Percentiles rank a stretch among this genome's conserved stretches.
phyloP scores from a whole-genome alignment of 2,113 vertebrate genomes.

The Vulpes ferrilata region DNA sequence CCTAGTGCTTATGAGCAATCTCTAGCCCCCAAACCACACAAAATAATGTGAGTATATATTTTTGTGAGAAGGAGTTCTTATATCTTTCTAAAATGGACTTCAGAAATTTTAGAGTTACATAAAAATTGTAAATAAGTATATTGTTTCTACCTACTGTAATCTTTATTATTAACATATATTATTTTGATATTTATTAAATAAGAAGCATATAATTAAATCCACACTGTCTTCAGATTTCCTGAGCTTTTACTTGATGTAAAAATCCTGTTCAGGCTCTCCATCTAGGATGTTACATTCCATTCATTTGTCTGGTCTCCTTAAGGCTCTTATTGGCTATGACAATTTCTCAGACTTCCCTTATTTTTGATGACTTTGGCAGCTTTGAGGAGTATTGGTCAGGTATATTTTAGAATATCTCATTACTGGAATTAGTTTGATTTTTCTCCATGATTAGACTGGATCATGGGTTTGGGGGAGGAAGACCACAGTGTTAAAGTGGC shows the following conservation, averaged over 20 bases:
- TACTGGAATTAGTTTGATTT: background rate
- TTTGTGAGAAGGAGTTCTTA: background rate
- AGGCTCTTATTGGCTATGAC: background rate
- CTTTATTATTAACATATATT: background rate
- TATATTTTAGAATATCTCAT: background rate
- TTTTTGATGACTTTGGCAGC: background rate
- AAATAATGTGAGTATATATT: background rate
- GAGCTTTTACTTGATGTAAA: background rate
- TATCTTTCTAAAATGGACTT: background rate
- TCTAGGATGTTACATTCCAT: background rate
- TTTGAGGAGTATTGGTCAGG: background rate
- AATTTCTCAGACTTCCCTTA: background rate
- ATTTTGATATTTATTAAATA: background rate
- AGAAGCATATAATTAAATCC: background rate
- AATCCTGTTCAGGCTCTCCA: background rate
- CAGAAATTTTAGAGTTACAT: background rate
- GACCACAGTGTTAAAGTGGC: background rate
- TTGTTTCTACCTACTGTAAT: background rate
- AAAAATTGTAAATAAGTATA: background rate
- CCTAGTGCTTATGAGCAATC: background rate
- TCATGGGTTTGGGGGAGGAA: background rate
- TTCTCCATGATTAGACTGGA: background rate
- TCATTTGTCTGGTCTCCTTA: background rate
- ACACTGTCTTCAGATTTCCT: background rate
- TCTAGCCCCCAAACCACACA: fast-evolving